Percentiles rank a stretch among this genome's conserved stretches.
Conservation (phyloP, 2,113 vertebrate genomes). For the Actinemys pallida region DNA sequence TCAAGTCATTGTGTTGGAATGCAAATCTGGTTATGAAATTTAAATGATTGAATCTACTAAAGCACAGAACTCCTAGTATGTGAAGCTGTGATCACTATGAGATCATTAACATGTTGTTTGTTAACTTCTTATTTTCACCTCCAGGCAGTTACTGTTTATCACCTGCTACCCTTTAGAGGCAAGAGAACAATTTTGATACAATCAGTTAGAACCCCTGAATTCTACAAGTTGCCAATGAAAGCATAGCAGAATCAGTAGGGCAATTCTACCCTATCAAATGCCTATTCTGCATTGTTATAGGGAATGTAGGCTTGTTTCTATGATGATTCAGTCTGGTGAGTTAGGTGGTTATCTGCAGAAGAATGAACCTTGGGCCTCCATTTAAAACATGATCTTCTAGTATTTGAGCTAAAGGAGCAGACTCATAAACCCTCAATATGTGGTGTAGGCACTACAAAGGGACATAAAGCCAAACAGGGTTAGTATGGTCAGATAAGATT, state of each 20-base stretch:
- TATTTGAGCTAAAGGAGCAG: neutral
- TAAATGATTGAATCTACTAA: neutral
- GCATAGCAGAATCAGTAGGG: neutral
- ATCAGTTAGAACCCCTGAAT: neutral
- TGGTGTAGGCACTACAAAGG: too few relatives aligned
- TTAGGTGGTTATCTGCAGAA: neutral
- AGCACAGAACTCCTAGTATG: neutral
- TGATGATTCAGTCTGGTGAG: neutral
- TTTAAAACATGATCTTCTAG: neutral
- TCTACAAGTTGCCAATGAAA: neutral
- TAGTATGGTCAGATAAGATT: neutral
- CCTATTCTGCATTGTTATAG: neutral
- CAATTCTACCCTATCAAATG: neutral
- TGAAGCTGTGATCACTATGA: neutral
- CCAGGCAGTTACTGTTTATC: neutral
- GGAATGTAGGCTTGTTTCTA: neutral
- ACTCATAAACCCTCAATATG: neutral
- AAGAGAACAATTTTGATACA: neutral
- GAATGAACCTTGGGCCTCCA: neutral
- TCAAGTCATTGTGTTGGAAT: neutral
- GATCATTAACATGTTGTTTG: neutral
- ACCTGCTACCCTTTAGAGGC: neutral
- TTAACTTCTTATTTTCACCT: neutral
- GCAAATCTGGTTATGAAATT: constrained; percentile 1
- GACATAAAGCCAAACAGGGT: too few relatives aligned